Percentiles rank a stretch among this genome's conserved stretches.
Conservation (phyloP, 2,888 invertebrate species). For the Steinernema scapterisci region DNA sequence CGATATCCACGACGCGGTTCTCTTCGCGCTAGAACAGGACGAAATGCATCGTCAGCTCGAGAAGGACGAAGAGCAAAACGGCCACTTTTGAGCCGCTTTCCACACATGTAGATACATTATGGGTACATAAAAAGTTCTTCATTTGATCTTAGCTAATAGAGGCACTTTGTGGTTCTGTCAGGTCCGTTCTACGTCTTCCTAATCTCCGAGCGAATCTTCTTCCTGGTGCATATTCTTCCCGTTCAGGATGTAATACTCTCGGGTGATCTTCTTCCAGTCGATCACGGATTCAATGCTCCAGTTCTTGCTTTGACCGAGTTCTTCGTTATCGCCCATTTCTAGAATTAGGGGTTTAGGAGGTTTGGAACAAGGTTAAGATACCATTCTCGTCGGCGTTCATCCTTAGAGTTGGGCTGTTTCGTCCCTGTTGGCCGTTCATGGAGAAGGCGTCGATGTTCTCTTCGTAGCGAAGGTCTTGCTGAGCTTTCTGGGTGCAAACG, state of each 20-base stretch:
- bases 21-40: neutral
- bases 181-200: no score
- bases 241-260: conserved; percentile 53
- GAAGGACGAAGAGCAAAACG: neutral
- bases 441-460: conserved; percentile 68
- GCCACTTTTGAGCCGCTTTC: no score
- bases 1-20: conserved; percentile 20
- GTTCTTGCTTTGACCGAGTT: conserved; percentile 41
- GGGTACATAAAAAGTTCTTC: no score
- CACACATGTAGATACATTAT: no score
- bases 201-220: conserved; percentile 16
- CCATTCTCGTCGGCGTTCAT: conserved; percentile 43
- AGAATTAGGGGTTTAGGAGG: neutral
- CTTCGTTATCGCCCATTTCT: conserved; percentile 37
- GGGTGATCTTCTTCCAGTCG: conserved; percentile 66
- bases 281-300: conserved; percentile 61
- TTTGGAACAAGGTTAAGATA: conserved; percentile 15
- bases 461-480: conserved; percentile 65
- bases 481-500: conserved; percentile 66
- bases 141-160: neutral
- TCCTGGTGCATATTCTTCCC: conserved; percentile 28
- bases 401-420: conserved; percentile 50
- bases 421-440: conserved; percentile 64
- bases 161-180: no score
- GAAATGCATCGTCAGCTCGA: neutral